A percentile compares a stretch with the other conserved stretches of the same genome.
Conservation (phyloP, 1,140 invertebrate genomes). For the Trypoxylus dichotomus region DNA sequence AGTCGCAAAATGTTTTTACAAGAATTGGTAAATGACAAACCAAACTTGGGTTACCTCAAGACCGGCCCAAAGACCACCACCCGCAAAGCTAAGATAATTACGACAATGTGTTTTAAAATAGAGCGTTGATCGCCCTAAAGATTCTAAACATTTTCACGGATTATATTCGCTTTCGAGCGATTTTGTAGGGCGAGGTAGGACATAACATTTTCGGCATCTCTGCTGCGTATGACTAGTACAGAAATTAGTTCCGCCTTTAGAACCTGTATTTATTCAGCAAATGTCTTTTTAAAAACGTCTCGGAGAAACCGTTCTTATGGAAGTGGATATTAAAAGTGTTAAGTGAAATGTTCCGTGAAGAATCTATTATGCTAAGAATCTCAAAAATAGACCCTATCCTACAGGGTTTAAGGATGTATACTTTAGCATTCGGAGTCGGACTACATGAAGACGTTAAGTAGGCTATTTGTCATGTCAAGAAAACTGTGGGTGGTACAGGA, state of each 20-base stretch:
- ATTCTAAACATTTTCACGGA: conserved; percentile 10
- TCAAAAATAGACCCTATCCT: not conserved
- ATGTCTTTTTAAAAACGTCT: conserved; percentile 25
- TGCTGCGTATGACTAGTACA: not conserved
- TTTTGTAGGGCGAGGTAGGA: not conserved
- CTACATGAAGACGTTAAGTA: conserved; percentile 48
- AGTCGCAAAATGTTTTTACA: conserved; percentile 28
- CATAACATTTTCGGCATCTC: conserved; percentile 1
- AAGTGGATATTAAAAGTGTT: conserved; percentile 33
- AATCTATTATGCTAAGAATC: conserved; percentile 31
- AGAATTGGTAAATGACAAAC: conserved; percentile 29
- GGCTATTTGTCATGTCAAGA: conserved; percentile 47
- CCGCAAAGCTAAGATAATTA: conserved; percentile 22
- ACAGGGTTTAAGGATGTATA: conserved; percentile 29
- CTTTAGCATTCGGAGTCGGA: not conserved
- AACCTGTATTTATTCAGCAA: conserved; percentile 24
- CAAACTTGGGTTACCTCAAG: conserved; percentile 23
- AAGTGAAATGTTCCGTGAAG: conserved; percentile 36
- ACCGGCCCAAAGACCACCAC: conserved; percentile 23
- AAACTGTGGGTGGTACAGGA: conserved; percentile 45
- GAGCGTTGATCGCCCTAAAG: not conserved
- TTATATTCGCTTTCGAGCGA: not conserved
- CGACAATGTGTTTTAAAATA: conserved; percentile 24
- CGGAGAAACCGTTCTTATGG: conserved; percentile 25
- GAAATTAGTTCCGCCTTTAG: conserved; percentile 29